phyloP scores from a whole-genome alignment of 1,140 invertebrate genomes.

The Anthonomus grandis region DNA sequence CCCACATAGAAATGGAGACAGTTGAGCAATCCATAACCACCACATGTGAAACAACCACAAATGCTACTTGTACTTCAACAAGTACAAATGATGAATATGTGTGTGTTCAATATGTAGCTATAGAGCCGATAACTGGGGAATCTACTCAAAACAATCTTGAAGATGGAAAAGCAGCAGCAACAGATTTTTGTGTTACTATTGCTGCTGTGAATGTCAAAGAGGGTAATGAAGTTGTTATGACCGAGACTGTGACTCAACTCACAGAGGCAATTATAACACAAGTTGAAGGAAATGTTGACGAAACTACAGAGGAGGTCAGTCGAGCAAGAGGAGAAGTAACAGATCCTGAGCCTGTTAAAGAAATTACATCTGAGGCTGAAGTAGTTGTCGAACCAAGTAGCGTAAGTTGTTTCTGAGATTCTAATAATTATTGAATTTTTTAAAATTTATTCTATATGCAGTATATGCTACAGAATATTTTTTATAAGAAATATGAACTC shows the following conservation, averaged over 20 bases:
- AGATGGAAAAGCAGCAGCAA: constrained; percentile 10
- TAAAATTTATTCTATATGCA: no score
- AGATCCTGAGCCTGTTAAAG: no score
- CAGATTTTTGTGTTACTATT: constrained; percentile 37
- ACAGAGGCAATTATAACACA: background rate
- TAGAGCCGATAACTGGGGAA: constrained; percentile 28
- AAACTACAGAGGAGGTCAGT: background rate
- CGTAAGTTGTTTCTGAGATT: background rate
- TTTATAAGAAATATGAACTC: no score
- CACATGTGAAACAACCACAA: no score
- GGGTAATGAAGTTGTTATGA: background rate
- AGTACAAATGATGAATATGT: no score
- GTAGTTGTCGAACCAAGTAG: background rate
- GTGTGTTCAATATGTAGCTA: constrained; percentile 30
- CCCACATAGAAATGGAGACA: no score
- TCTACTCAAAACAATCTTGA: background rate
- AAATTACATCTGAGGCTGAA: no score
- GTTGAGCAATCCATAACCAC: no score
- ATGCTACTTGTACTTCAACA: background rate
- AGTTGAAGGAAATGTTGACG: background rate
- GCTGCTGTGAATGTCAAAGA: constrained; percentile 36
- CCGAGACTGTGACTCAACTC: background rate
- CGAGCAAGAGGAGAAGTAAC: background rate
- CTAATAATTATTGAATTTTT: no score
- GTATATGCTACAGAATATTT: no score